Evolutionary conservation across 2,888 invertebrate genomes (phyloP).

Genomic region (Perithous albicinctus): DNA sequence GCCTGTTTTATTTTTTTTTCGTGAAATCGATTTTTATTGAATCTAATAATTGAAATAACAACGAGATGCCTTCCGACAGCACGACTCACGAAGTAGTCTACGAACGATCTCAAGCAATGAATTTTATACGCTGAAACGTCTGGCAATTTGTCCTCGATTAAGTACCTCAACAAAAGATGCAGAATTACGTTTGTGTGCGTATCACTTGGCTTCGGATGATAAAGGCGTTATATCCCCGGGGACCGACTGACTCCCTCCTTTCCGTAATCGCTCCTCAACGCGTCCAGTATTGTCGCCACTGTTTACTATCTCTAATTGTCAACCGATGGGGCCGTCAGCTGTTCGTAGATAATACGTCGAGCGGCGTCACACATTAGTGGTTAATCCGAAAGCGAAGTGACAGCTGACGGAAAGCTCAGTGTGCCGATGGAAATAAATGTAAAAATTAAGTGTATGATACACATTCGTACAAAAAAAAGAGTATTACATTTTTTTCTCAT

Average conservation of each 20-base stretch:
- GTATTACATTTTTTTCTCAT: no score
- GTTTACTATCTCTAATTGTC: slow-evolving; percentile 51
- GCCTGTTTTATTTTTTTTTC: no score
- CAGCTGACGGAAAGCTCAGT: background rate
- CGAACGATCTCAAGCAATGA: slow-evolving; percentile 44
- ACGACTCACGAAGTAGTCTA: slow-evolving; percentile 44
- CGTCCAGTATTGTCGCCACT: slow-evolving; percentile 26
- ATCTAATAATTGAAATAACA: background rate
- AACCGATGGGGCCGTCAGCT: slow-evolving; percentile 57
- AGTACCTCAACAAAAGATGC: slow-evolving; percentile 51
- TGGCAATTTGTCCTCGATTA: slow-evolving; percentile 57
- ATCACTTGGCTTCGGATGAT: slow-evolving; percentile 20
- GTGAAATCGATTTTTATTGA: background rate
- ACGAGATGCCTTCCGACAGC: slow-evolving; percentile 21
- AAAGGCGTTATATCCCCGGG: slow-evolving; percentile 34
- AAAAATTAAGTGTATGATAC: no score
- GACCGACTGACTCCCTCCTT: slow-evolving; percentile 30
- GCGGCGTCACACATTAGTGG: slow-evolving; percentile 8
- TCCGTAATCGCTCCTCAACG: slow-evolving; percentile 23
- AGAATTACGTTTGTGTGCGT: slow-evolving; percentile 5
- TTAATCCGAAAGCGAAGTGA: slow-evolving; percentile 14
- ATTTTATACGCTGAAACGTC: slow-evolving; percentile 60
- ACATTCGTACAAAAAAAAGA: no score
- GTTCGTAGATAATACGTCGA: slow-evolving; percentile 55
- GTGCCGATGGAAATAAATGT: no score